phyloP scores from a whole-genome alignment of 2,113 vertebrate genomes.

The Gila orcuttii region DNA sequence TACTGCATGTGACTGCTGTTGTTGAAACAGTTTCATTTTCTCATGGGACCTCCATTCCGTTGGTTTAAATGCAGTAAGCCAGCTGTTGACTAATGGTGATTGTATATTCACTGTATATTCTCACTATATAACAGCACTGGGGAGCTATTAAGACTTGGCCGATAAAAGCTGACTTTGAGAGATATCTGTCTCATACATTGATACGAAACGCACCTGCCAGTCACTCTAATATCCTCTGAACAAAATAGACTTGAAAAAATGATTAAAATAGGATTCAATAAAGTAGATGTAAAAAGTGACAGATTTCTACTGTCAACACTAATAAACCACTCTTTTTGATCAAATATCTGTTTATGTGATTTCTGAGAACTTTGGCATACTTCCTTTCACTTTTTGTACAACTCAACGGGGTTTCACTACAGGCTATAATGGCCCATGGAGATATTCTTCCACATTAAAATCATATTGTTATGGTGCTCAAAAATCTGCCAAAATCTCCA shows the following conservation, averaged over 20 bases:
- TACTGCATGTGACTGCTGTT: constrained; percentile 42
- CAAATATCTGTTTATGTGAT: constrained; percentile 19
- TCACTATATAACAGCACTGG: constrained; percentile 27
- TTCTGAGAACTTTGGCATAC: neutral
- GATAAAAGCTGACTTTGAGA: constrained; percentile 15
- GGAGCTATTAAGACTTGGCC: neutral
- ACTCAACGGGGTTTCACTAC: constrained; percentile 34
- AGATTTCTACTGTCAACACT: neutral
- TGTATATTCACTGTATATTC: neutral
- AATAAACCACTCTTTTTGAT: neutral
- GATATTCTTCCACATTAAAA: constrained; percentile 54
- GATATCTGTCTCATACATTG: neutral
- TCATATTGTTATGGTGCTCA: constrained; percentile 57
- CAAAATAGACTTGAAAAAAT: neutral
- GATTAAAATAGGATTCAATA: neutral
- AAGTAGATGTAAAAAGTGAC: neutral
- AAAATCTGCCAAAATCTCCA: constrained; percentile 56
- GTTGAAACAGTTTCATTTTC: constrained; percentile 41
- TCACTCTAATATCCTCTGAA: neutral
- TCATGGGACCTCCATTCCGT: constrained; percentile 24
- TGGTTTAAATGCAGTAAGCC: constrained; percentile 30
- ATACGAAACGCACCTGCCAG: neutral
- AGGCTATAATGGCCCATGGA: constrained; percentile 47
- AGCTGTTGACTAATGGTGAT: constrained; percentile 19
- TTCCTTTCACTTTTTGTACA: constrained; percentile 16